Base-by-base conservation (phyloP, 2,113 vertebrate species). In the Stegastes partitus region DNA sequence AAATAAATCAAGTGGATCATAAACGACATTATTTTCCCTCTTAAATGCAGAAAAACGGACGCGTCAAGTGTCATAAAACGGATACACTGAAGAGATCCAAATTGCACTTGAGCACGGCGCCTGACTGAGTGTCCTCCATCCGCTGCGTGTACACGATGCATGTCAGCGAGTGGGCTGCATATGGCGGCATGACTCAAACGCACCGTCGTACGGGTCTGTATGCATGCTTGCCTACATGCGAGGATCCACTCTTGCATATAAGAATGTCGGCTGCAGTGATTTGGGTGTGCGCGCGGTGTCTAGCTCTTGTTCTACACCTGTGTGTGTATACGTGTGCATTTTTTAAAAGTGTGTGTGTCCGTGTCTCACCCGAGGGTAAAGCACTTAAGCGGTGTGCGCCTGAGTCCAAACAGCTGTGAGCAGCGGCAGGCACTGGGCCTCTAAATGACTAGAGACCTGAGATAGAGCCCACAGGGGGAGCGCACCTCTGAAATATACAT, bases 401-500 rank as follows among this genome's bases (percentile, higher is more conserved):
- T 91, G 90, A 93, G 91, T 94, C 94, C 91, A 93, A 95, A 94
- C 95, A 95, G 91, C 93, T 94, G 94, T 92, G 91, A 85, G 89
- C 90, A 66, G 87, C 84, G 87, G 82, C 75, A 63, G 83, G 55
- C 84, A 87, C 81, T 55, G 67, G 21, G 54, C 77, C 83, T 92
- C 83, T 89, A 93, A 93, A 93, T 91, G 90, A 90, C 90, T 81
- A 53, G 82, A 89, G 91, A 85, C 79, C 81, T 81, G 85, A 89
- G 87, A 83, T 59, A 68, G 74, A 89, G 78, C 81, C 87, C 87
- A 77, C 77, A 66, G 89, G 89, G 87, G 86, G 67, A 77, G 78
- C 78, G 67, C 82, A 70, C 66, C 87, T 84, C 89, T 94, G 88
- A 93, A 94, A 94, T 92, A 93, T 94, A 91, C 91, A 94, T 94